These are phyloP conservation scores for Brachyhypopomus occidentalis DNA, from an alignment of 2,113 vertebrate species.

Conservation along the genomic window DNA sequence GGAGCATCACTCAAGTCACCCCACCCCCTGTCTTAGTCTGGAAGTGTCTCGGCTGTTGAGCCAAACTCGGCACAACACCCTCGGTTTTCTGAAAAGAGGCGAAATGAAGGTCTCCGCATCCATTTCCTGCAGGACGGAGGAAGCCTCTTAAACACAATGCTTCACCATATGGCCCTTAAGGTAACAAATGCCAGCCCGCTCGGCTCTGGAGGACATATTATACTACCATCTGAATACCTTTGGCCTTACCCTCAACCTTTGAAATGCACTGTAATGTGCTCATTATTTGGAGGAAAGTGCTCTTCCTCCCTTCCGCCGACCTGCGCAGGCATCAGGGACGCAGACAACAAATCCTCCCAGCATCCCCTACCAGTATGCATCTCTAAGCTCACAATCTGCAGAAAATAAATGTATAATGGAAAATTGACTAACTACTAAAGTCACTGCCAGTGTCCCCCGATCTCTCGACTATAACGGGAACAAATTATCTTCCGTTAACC, in stretches of 20 bases:
- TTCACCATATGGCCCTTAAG: slow-evolving; percentile 63
- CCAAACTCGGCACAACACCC: slow-evolving; percentile 56
- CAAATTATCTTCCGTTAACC: slow-evolving; percentile 49
- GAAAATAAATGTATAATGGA: slow-evolving; percentile 55
- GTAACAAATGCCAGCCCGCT: slow-evolving; percentile 66
- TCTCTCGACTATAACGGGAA: slow-evolving; percentile 42
- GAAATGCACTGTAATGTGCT: slow-evolving; percentile 60
- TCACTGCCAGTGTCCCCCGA: neutral
- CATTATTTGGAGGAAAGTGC: slow-evolving; percentile 62
- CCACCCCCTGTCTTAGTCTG: slow-evolving; percentile 32
- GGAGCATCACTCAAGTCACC: slow-evolving; percentile 59
- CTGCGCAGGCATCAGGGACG: slow-evolving; percentile 49
- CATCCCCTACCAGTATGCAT: slow-evolving; percentile 32
- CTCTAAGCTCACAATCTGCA: slow-evolving; percentile 54
- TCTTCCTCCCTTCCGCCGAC: slow-evolving; percentile 53
- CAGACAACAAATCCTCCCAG: slow-evolving; percentile 54
- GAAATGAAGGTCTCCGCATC: slow-evolving; percentile 66
- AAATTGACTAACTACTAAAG: slow-evolving; percentile 46
- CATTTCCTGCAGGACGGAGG: slow-evolving; percentile 39
- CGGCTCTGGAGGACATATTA: slow-evolving; percentile 58
- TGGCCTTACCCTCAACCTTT: slow-evolving; percentile 55
- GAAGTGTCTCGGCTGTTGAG: slow-evolving; percentile 44
- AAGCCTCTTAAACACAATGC: slow-evolving; percentile 66
- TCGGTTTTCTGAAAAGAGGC: slow-evolving; percentile 58
- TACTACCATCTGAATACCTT: slow-evolving; percentile 56